Base-by-base conservation (phyloP, 2,888 invertebrate species). In the Neelides folsomi region DNA sequence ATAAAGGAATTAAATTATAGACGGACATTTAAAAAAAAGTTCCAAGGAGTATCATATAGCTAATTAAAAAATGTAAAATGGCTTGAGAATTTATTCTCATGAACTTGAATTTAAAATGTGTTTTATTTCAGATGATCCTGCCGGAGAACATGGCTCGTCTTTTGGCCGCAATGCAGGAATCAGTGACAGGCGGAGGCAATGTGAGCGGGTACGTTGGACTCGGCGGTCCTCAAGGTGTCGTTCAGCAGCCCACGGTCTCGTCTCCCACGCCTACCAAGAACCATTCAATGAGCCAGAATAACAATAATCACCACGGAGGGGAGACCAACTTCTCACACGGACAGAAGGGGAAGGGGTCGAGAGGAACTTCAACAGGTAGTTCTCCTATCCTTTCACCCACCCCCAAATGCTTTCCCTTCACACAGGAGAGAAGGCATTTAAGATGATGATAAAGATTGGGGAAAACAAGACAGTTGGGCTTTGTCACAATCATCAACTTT, bases 91-190 rank as follows among this genome's bases (percentile, higher is more conserved):
- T 5, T 7, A 27, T 4, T 47, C 6, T 38, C 7, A 37, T 20
- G 16, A 49, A 37, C 6, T 43, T 49, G 27, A 27, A 27, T 27
- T 3, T 27, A 7, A 27, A 38, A 40, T 37, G 10, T 47, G 16
- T 54, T 56, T n/a, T n/a, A n/a, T n/a, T 53, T 12, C 47, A 64
- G 64, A 62, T 64, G 64, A 56, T 64, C 56, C 47, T 64, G 48
- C 64, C 64, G 45, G 64, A 64, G 51, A 64, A 64, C 44, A 59
- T 63, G 54, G 57, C 62, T 35, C 53, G 64, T 51, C 56, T 64
- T 37, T 56, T 62, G 58, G 62, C 61, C 41, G 62, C 59, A 10
- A 62, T 64, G 62, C 64, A 64, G 54, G 64, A 64, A 55, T 61
- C 64, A 44, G 60, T 62, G 38, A 54, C 54, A 53, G 55, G 57